Conservation (phyloP, 2,113 vertebrate genomes). For the Sinocyclocheilus grahami region DNA sequence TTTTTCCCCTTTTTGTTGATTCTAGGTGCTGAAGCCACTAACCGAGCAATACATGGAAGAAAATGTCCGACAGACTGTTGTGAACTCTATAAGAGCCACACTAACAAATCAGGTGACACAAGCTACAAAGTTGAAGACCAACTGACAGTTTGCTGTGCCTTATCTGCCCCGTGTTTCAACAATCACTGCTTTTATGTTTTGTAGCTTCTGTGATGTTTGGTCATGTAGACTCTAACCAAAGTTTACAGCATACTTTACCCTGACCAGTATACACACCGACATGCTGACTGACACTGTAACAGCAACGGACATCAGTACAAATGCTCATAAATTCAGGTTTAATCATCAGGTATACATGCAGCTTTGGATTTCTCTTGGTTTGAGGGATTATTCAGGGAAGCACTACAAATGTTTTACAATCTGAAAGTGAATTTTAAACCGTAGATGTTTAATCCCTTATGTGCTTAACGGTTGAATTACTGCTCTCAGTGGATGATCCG, state of each 20-base stretch:
- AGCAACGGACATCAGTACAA: slow-evolving; percentile 57
- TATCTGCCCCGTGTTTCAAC: slow-evolving; percentile 29
- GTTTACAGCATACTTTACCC: slow-evolving; percentile 58
- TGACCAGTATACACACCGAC: neutral
- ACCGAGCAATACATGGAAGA: slow-evolving; percentile 96
- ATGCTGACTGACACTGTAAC: slow-evolving; percentile 1
- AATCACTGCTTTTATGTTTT: slow-evolving; percentile 44
- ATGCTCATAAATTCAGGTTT: neutral
- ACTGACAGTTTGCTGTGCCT: slow-evolving; percentile 75
- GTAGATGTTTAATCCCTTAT: neutral
- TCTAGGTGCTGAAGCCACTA: slow-evolving; percentile 95
- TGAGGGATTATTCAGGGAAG: neutral
- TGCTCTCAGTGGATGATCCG: neutral
- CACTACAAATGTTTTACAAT: slow-evolving; percentile 1
- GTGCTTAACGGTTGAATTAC: neutral
- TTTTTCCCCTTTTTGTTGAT: neutral
- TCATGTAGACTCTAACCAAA: slow-evolving; percentile 73
- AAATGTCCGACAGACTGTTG: slow-evolving; percentile 93
- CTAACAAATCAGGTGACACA: slow-evolving; percentile 88
- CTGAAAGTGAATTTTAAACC: neutral
- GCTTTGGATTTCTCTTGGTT: neutral
- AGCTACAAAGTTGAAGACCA: slow-evolving; percentile 91
- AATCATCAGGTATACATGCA: neutral
- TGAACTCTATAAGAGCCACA: slow-evolving; percentile 97
- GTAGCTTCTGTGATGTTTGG: slow-evolving; percentile 48